phyloP scores from a whole-genome alignment of 2,888 invertebrate genomes.

The Ceramica pisi region DNA sequence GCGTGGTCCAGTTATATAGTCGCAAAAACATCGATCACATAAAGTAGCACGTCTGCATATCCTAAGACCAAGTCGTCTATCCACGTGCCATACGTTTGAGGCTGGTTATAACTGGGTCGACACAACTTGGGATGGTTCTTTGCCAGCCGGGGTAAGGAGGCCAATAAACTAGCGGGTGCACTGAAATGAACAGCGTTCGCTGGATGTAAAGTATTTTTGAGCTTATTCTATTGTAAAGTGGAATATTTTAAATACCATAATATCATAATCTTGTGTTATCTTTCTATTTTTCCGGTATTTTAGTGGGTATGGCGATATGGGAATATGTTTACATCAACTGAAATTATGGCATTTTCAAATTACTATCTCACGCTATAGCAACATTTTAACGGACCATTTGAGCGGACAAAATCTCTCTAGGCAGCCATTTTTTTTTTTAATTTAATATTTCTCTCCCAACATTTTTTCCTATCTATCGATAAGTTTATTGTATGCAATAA shows the following conservation, averaged over 20 bases:
- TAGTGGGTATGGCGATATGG: neutral
- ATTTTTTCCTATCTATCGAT: neutral
- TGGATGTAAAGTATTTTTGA: conserved; percentile 38
- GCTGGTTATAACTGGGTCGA: conserved; percentile 61
- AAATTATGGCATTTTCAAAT: neutral
- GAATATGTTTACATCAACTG: neutral
- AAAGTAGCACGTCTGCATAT: conserved; percentile 6
- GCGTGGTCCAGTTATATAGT: neutral
- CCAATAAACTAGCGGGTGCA: conserved; percentile 45
- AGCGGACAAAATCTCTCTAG: too few species aligned
- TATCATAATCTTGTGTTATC: neutral
- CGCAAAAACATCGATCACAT: neutral
- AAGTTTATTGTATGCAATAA: neutral
- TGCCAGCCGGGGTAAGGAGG: conserved; percentile 43
- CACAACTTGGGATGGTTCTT: conserved; percentile 60
- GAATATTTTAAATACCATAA: conserved; percentile 9
- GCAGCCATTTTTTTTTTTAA: too few species aligned
- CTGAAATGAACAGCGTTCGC: conserved; percentile 32
- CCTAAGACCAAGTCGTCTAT: conserved; percentile 36
- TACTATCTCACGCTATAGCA: too few species aligned
- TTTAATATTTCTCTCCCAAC: too few species aligned
- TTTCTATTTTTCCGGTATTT: neutral
- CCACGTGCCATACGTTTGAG: conserved; percentile 52
- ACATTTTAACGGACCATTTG: too few species aligned
- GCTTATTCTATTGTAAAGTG: conserved; percentile 29